Evolutionary conservation across 2,888 invertebrate species (phyloP).

Genomic region (Venustoraphidia nigricollis): DNA sequence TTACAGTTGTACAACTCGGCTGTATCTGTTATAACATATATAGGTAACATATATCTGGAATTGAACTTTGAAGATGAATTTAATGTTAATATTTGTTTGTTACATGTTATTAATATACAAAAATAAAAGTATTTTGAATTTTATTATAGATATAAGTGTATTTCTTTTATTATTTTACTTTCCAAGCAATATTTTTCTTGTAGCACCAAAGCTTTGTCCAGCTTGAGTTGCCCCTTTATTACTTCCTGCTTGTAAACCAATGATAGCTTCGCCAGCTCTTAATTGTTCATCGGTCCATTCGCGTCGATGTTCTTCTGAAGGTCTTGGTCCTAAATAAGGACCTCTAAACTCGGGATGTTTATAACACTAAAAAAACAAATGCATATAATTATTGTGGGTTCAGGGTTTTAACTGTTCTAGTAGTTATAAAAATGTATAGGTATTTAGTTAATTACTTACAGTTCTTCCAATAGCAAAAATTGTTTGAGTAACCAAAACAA

Average conservation of each 20-base stretch:
- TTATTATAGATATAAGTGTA: not conserved
- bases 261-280: conserved; percentile 67
- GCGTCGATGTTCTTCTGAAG: conserved; percentile 69
- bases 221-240: conserved; percentile 75
- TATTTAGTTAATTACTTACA: conserved; percentile 29
- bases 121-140: not conserved
- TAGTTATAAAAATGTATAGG: not conserved
- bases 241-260: conserved; percentile 76
- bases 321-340: conserved; percentile 68
- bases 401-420: not conserved
- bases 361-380: conserved; percentile 41
- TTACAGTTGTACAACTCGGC: no score
- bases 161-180: conserved; percentile 30
- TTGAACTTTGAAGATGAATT: no score
- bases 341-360: conserved; percentile 74
- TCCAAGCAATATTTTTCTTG: conserved; percentile 65
- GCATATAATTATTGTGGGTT: not conserved
- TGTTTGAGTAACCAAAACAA: conserved; percentile 72
- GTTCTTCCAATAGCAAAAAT: conserved; percentile 80
- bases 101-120: not conserved
- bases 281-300: conserved; percentile 71
- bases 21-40: no score
- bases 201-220: conserved; percentile 76
- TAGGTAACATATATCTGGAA: no score
- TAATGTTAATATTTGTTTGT: not conserved